Evolutionary conservation across 1,140 invertebrate genomes (phyloP), one percentile per base, ranked within the genome.

Genomic region (Pseudachorutes palmiensis): DNA sequence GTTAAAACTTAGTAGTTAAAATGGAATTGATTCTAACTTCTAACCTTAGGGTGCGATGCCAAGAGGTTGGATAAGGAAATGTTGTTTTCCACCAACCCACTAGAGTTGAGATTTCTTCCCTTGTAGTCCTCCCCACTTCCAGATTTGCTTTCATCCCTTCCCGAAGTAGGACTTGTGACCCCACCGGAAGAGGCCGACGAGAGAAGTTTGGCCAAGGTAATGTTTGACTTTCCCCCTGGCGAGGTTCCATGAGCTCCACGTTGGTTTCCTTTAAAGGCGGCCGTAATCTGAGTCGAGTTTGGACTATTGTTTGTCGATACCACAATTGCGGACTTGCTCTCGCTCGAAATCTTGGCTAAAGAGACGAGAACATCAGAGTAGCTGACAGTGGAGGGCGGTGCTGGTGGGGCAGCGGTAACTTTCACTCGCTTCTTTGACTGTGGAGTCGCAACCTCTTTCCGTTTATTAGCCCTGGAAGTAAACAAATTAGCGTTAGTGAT

Each of bases 281-380:
- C 9, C 19, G n/a, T n/a, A n/a, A 45, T 19, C 16, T 30, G 22
- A 2, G 59, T 45, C 31, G 24, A 32, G 16, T 41, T 62, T 24
- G 49, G 57, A 58, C n/a, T 31, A 49, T 33, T 61, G 58, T 58
- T 63, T 57, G 36, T 16, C 62, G 22, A 36, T 30, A 48, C 67
- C 36, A 12, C 26, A 64, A 19, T 22, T 5, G 51, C 24, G 12
- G 51, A 55, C 51, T 55, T 55, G 24, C 24, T 55, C 26, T 64
- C 69, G 2, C 48, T 41, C n/a, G 84, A 82, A 70, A 83, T 78
- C 77, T 87, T 88, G 1, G 87, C 86, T 75, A 88, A 87, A 74
- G 88, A 86, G 2, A 88, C 83, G n/a, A 89, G 79, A 24, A 89
- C 86, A 71, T 89, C 87, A 72, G 58, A 69, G 66, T 69, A 62